A percentile compares a stretch with the other conserved stretches of the same genome.
phyloP scores from a whole-genome alignment of 1,140 invertebrate species.

The Scylla paramamosain region DNA sequence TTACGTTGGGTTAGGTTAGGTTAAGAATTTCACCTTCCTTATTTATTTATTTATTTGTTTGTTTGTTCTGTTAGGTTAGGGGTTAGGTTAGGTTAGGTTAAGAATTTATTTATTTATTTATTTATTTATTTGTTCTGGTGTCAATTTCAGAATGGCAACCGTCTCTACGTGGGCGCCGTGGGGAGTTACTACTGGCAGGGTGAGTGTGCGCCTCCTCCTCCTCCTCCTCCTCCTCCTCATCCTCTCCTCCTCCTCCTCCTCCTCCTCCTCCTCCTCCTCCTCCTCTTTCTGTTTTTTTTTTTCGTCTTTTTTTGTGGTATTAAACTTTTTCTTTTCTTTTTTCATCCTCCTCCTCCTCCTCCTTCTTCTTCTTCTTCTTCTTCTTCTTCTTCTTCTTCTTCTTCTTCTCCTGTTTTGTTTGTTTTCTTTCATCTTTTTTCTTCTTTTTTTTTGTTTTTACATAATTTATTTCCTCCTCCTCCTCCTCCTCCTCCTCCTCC shows the following conservation, averaged over 20 bases:
- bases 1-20: too few relatives aligned
- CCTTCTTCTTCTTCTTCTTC: not conserved
- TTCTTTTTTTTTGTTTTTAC: not conserved
- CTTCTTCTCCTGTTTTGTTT: not conserved
- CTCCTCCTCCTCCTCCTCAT: not conserved
- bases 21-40: too few relatives aligned
- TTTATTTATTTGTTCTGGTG: not conserved
- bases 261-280: not conserved
- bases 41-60: too few relatives aligned
- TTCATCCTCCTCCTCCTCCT: not conserved
- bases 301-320: too few relatives aligned
- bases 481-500: not conserved
- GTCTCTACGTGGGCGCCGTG: constrained; percentile 95
- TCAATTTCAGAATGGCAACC: constrained; percentile 80
- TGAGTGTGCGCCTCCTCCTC: constrained; percentile 82
- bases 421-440: not conserved
- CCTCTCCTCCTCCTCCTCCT: not conserved
- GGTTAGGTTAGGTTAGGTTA: too few relatives aligned
- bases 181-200: constrained; percentile 99
- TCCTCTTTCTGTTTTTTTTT: not conserved
- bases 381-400: not conserved
- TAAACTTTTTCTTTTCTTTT: not conserved
- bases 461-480: not conserved
- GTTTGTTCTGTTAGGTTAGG: too few relatives aligned
- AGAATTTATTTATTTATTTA: not conserved